Conservation (phyloP, 2,797 vertebrate species). For the Siniperca scherzeri region DNA sequence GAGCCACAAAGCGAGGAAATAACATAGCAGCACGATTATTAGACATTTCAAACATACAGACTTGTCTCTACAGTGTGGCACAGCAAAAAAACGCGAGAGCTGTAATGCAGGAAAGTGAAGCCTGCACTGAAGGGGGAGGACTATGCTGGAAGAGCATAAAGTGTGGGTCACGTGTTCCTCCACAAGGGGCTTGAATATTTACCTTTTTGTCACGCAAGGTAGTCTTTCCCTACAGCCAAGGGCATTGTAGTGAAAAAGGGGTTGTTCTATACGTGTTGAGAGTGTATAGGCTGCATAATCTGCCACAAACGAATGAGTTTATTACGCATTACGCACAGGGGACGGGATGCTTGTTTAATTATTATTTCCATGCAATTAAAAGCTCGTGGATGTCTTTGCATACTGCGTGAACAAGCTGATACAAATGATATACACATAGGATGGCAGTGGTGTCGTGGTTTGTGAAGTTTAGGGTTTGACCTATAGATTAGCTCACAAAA, state of each 20-base stretch:
- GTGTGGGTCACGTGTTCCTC: conserved; percentile 81
- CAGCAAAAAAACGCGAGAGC: conserved; percentile 4
- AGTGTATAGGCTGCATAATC: not conserved
- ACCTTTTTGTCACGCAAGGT: conserved; percentile 84
- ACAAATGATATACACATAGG: not conserved
- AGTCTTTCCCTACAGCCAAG: conserved; percentile 50
- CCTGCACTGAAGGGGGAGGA: conserved; percentile 62
- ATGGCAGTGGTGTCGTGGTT: not conserved
- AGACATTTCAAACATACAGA: conserved; percentile 23
- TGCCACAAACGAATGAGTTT: conserved; percentile 1
- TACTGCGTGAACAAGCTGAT: not conserved
- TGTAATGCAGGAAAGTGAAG: conserved; percentile 56
- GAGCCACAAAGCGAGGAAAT: conserved; percentile 17
- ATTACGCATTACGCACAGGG: conserved; percentile 10
- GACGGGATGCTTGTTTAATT: not conserved
- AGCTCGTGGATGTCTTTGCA: not conserved
- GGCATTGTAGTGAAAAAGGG: conserved; percentile 15
- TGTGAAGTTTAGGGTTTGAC: conserved; percentile 9
- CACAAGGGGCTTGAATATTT: conserved; percentile 82
- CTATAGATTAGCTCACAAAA: conserved; percentile 32
- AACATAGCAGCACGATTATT: conserved; percentile 2
- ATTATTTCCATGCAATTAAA: conserved; percentile 10
- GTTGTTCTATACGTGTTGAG: conserved; percentile 20
- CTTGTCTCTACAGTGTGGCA: conserved; percentile 12
- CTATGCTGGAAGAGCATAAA: conserved; percentile 68